A percentile compares a stretch with the other conserved stretches of the same genome.
Conservation (phyloP, 2,113 vertebrate species). For the Ovibos moschatus region DNA sequence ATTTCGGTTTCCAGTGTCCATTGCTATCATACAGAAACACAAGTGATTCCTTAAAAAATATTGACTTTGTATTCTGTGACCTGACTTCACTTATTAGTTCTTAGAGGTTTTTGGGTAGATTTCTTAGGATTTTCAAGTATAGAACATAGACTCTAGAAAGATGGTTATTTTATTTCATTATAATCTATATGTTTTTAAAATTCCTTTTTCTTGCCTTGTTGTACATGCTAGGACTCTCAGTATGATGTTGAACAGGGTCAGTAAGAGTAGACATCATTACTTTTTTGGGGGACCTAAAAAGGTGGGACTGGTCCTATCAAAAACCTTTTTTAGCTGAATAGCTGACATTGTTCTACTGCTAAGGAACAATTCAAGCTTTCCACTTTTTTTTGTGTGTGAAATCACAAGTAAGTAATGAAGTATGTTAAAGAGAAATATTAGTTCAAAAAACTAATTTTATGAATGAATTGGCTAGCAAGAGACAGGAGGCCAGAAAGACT, state of each 20-base stretch:
- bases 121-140: neutral
- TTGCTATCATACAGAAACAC: neutral
- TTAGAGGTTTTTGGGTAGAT: neutral
- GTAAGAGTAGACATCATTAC: neutral
- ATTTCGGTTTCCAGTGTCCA: neutral
- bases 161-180: neutral
- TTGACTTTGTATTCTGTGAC: neutral
- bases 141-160: neutral
- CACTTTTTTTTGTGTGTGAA: neutral
- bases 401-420: neutral
- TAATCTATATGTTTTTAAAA: neutral
- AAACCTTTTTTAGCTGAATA: neutral
- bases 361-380: neutral
- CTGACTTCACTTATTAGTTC: neutral
- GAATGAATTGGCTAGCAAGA: neutral
- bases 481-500: neutral
- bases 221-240: neutral
- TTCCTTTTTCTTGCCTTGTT: slow-evolving; percentile 16
- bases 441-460: neutral
- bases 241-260: neutral
- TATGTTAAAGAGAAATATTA: slow-evolving; percentile 4
- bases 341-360: neutral
- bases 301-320: neutral
- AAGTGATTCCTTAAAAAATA: neutral
- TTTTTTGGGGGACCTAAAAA: neutral